A percentile compares a stretch with the other conserved stretches of the same genome.
These are phyloP conservation scores for Myxocyprinus asiaticus DNA, from an alignment of 2,113 vertebrate species.

Conservation along the genomic window DNA sequence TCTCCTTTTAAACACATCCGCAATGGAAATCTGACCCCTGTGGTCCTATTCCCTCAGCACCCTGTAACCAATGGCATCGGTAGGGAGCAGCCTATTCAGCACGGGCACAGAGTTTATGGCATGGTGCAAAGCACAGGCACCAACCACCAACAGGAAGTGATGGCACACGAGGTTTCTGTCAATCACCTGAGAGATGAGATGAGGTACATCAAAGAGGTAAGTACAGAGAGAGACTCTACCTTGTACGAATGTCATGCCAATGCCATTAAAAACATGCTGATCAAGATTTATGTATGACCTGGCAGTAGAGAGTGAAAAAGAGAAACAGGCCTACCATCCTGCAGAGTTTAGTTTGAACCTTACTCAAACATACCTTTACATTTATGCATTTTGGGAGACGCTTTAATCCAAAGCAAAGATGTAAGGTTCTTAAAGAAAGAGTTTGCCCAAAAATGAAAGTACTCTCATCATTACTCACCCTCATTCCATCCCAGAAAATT, in stretches of 20 bases:
- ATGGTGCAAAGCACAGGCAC: conserved; percentile 83
- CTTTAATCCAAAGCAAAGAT: no score
- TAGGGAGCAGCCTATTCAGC: conserved; percentile 70
- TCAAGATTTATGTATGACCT: background rate
- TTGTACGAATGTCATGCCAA: background rate
- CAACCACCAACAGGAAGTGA: conserved; percentile 89
- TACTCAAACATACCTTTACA: no score
- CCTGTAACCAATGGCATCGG: conserved; percentile 78
- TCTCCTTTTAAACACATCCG: conserved; percentile 13
- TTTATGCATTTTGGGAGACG: no score
- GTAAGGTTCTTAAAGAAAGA: no score
- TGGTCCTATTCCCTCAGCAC: conserved; percentile 76
- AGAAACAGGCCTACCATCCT: no score
- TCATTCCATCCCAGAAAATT: no score
- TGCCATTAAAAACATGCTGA: background rate
- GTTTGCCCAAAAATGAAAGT: no score
- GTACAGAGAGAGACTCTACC: conserved; percentile 55
- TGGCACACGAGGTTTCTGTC: conserved; percentile 90
- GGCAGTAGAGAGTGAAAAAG: no score
- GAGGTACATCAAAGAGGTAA: conserved; percentile 95
- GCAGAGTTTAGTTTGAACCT: no score
- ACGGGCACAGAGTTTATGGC: conserved; percentile 83
- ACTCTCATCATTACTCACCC: no score
- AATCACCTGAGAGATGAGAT: conserved; percentile 93
- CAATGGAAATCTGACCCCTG: conserved; percentile 69